phyloP scores from a whole-genome alignment of 2,888 invertebrate species.

The Drosophila planitibia region DNA sequence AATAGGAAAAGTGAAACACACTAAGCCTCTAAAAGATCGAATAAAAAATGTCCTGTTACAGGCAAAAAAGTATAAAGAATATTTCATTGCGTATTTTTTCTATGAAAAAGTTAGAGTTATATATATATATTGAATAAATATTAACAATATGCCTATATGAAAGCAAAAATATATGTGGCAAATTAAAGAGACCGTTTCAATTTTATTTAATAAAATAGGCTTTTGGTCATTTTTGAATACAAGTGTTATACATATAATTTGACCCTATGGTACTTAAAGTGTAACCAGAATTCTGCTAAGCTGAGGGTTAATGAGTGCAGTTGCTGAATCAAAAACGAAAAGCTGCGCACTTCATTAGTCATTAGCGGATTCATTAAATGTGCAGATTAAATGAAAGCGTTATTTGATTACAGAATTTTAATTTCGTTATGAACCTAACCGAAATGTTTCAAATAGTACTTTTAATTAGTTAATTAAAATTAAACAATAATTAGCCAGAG shows the following conservation, averaged over 20 bases:
- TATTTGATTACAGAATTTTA: conserved; percentile 41
- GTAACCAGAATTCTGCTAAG: not conserved
- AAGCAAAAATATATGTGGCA: conserved; percentile 16
- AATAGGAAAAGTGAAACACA: conserved; percentile 17
- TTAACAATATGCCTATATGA: conserved; percentile 15
- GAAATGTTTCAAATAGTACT: conserved; percentile 24
- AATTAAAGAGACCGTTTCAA: not conserved
- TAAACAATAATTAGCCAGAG: conserved; percentile 57
- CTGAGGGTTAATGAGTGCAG: conserved; percentile 4
- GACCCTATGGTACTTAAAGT: not conserved
- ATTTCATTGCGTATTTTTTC: conserved; percentile 66
- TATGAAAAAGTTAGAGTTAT: conserved; percentile 68
- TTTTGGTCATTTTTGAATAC: not conserved
- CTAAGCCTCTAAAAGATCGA: conserved; percentile 12
- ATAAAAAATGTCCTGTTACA: conserved; percentile 10
- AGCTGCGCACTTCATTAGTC: conserved; percentile 18
- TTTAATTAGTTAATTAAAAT: conserved; percentile 63
- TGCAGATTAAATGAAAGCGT: conserved; percentile 14
- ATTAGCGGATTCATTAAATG: conserved; percentile 23
- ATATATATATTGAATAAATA: conserved; percentile 27
- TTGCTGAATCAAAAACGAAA: conserved; percentile 7
- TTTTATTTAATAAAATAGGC: not conserved
- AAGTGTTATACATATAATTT: not conserved
- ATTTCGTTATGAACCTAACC: conserved; percentile 42
- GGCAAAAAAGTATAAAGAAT: conserved; percentile 19